These are phyloP conservation scores for Psilopsiagon aurifrons DNA, from an alignment of 2,113 vertebrate genomes.

Conservation along the genomic window DNA sequence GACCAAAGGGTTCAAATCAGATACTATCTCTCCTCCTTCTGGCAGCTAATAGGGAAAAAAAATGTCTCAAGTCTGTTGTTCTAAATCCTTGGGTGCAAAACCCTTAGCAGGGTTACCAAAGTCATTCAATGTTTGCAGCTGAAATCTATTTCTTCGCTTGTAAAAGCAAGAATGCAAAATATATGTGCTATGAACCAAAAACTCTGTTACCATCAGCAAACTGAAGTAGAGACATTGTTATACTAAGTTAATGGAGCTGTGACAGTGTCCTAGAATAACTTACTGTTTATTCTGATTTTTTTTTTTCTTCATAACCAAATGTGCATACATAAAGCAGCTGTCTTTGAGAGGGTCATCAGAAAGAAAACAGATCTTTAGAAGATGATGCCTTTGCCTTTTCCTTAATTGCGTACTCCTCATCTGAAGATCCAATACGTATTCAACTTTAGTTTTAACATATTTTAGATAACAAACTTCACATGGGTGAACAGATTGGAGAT, in stretches of 20 bases:
- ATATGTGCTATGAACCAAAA: slow-evolving; percentile 3
- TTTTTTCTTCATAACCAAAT: neutral
- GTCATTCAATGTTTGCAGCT: neutral
- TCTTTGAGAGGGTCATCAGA: neutral
- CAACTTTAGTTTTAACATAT: neutral
- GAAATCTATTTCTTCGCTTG: neutral
- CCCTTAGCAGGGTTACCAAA: neutral
- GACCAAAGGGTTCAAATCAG: neutral
- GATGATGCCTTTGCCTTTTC: neutral
- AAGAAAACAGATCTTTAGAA: neutral
- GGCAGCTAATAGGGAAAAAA: neutral
- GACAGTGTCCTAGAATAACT: neutral
- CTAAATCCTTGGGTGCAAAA: neutral
- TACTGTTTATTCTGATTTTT: neutral
- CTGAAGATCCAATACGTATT: neutral
- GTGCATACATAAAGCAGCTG: neutral
- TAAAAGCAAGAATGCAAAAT: neutral
- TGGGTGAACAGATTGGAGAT: neutral
- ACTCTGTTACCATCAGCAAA: neutral
- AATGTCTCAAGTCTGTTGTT: neutral
- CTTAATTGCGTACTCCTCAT: neutral
- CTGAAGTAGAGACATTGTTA: neutral
- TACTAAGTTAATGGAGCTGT: neutral
- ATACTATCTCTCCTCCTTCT: neutral
- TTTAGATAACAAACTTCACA: neutral